These are phyloP conservation scores for Saccopteryx leptura DNA, from an alignment of 2,113 vertebrate genomes.

Conservation along the genomic window DNA sequence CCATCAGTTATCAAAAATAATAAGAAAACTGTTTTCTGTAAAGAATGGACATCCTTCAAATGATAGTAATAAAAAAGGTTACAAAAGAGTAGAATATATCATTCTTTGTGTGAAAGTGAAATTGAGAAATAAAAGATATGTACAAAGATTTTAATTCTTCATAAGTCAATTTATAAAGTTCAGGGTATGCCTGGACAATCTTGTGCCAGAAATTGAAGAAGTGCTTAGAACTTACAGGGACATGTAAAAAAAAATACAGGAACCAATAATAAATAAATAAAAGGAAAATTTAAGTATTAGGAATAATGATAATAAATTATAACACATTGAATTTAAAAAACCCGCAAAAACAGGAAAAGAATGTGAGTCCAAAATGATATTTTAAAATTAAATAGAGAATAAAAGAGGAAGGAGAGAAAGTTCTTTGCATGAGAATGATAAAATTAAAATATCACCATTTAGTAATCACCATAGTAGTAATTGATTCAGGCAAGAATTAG, in stretches of 20 bases:
- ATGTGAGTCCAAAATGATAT: not conserved
- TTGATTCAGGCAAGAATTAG: not conserved
- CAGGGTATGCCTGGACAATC: not conserved
- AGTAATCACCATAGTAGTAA: not conserved
- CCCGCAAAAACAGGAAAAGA: not conserved
- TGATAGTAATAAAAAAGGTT: not conserved
- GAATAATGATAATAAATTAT: not conserved
- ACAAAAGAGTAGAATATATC: not conserved
- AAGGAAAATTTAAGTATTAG: not conserved
- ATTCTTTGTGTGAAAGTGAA: conserved; percentile 19
- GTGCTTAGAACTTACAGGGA: not conserved
- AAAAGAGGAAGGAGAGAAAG: not conserved
- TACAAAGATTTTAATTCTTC: not conserved
- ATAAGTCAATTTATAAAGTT: conserved; percentile 30
- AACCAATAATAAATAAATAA: not conserved
- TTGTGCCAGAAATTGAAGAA: conserved; percentile 39
- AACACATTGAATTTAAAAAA: not conserved
- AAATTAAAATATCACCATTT: not conserved
- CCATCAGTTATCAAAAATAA: not conserved
- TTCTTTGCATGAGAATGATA: not conserved
- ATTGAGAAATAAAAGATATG: conserved; percentile 12
- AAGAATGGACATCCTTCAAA: not conserved
- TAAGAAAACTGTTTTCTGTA: not conserved
- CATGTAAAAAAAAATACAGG: not conserved
- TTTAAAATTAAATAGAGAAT: not conserved